A percentile compares a stretch with the other conserved stretches of the same genome.
These are phyloP conservation scores for Hypselothyrea guttata DNA, from an alignment of 2,888 invertebrate genomes.

Conservation along the genomic window DNA sequence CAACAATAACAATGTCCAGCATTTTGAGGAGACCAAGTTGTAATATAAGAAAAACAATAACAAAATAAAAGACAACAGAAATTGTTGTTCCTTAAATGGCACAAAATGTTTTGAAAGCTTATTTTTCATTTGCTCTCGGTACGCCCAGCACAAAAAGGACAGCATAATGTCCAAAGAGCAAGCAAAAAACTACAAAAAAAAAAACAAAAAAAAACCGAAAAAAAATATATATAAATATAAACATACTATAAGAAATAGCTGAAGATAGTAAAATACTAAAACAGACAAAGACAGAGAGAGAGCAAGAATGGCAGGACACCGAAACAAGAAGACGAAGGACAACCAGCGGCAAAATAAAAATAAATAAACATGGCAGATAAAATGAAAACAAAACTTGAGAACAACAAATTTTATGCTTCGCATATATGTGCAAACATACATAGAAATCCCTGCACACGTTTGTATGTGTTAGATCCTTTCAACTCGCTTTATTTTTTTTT, in stretches of 20 bases:
- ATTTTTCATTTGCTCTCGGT: constrained; percentile 69
- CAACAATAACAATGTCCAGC: constrained; percentile 64
- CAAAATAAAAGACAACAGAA: constrained; percentile 27
- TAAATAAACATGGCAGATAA: constrained; percentile 76
- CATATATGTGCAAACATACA: constrained; percentile 14
- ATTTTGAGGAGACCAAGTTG: constrained; percentile 56
- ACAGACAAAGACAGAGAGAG: constrained; percentile 8
- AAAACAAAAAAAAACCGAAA: constrained; percentile 9
- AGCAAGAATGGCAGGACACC: not conserved
- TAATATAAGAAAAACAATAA: constrained; percentile 74
- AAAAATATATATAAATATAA: not conserved
- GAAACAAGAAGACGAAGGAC: constrained; percentile 10
- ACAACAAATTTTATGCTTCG: constrained; percentile 65
- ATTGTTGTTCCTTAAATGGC: constrained; percentile 77
- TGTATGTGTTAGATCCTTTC: constrained; percentile 1
- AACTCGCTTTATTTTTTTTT: not conserved
- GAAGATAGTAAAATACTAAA: constrained; percentile 55
- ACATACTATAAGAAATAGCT: constrained; percentile 50
- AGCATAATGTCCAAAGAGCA: constrained; percentile 34
- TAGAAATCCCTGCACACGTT: constrained; percentile 16
- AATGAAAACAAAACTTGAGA: constrained; percentile 74
- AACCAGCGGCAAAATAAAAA: constrained; percentile 64
- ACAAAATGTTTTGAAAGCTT: constrained; percentile 77
- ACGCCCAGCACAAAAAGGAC: constrained; percentile 51
- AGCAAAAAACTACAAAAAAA: constrained; percentile 14